Conservation (phyloP, 2,888 invertebrate genomes). For the Apoda limacodes region DNA sequence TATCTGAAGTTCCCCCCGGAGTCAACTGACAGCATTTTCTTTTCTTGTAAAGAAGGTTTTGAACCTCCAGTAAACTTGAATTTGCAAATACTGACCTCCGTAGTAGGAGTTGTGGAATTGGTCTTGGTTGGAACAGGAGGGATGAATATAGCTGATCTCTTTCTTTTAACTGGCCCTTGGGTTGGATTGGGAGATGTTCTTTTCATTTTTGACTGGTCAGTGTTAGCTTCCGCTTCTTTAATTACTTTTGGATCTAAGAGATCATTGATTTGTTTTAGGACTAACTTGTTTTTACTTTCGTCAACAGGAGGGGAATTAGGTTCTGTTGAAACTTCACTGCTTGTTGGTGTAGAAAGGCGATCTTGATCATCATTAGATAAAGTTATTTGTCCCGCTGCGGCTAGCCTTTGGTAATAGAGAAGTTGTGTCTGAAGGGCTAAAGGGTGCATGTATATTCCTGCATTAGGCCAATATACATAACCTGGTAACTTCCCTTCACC, state of each 20-base stretch:
- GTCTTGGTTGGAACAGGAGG: slow-evolving; percentile 82
- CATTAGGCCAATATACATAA: slow-evolving; percentile 78
- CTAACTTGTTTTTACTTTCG: slow-evolving; percentile 49
- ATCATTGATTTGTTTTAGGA: slow-evolving; percentile 59
- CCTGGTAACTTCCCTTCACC: slow-evolving; percentile 53
- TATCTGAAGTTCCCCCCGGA: slow-evolving; percentile 90
- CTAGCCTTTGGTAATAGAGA: slow-evolving; percentile 80
- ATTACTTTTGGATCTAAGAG: slow-evolving; percentile 57
- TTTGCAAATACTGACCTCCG: slow-evolving; percentile 91
- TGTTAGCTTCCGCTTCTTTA: slow-evolving; percentile 40
- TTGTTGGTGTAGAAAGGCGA: slow-evolving; percentile 37
- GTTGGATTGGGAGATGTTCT: slow-evolving; percentile 44
- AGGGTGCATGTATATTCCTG: slow-evolving; percentile 79
- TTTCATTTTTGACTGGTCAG: slow-evolving; percentile 54
- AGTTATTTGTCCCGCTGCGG: slow-evolving; percentile 63
- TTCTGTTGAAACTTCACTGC: slow-evolving; percentile 32
- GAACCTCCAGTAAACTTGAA: slow-evolving; percentile 94
- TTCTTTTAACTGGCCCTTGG: slow-evolving; percentile 72
- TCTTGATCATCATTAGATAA: slow-evolving; percentile 43
- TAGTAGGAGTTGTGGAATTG: slow-evolving; percentile 80
- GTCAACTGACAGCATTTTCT: slow-evolving; percentile 92
- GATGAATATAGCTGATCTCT: slow-evolving; percentile 86
- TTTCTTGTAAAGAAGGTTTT: slow-evolving; percentile 88
- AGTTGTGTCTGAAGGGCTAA: slow-evolving; percentile 78
- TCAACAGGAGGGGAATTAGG: slow-evolving; percentile 51